Evolutionary conservation across 2,113 vertebrate genomes (phyloP), one percentile per base, ranked within the genome.

Genomic region (Cynopterus brachyotis): DNA sequence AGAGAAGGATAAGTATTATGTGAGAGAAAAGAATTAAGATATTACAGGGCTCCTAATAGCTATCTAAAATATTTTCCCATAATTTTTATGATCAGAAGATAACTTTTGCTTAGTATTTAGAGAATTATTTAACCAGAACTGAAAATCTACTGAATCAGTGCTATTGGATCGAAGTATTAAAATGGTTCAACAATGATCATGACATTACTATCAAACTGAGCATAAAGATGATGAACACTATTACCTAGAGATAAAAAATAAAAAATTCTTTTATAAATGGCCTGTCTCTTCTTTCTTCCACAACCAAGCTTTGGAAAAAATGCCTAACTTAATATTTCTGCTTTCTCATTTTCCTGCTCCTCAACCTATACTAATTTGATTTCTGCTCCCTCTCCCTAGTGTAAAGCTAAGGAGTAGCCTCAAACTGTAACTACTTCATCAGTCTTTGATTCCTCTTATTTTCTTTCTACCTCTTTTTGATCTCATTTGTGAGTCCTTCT

Each of bases 71-170:
- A 96, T 40, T 35, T 91, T n/a, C 32, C 69, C 55, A 6, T 57
- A 37, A 88, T 40, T 73, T 90, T 96, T 95, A 89, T 81, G n/a
- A 80, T 78, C 37, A 86, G 24, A 62, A 93, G 42, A 91, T 35
- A 11, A 62, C 12, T 85, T 80, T 76, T 94, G 53, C 17, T 62
- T 91, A 89, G 28, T 53, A 89, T 76, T 83, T 59, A 87, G 26
- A 91, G 30, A 94, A 45, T 73, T 94, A 82, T 24, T 79, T 91
- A 80, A 94, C 30, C 30, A 97, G 57, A 91, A 80, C 6, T 62
- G 26, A 70, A 90, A 89, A 81, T 57, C 85, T 69, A 53, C 7
- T 4, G 26, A 40, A 57, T 78, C 26, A n/a, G 55, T 67, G 75
- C 73, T 80, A 81, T 2, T 70, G 73, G 24, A 45, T 50, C 69